Conservation (phyloP, 2,888 invertebrate genomes). For the Enoplolaimus lenunculus region DNA sequence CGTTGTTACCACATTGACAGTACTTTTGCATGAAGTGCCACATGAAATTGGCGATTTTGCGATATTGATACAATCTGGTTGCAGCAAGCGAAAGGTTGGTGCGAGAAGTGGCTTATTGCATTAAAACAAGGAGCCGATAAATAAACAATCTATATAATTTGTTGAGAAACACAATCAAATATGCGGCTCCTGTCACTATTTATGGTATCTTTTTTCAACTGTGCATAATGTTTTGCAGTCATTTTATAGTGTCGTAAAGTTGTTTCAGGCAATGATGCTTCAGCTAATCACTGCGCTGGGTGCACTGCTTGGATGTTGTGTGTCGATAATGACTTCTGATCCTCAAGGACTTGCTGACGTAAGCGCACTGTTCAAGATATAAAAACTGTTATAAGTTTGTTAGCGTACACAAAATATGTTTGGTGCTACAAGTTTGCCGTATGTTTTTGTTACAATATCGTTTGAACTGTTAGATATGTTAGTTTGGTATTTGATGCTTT, state of each 20-base stretch:
- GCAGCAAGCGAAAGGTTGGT: conserved; percentile 65
- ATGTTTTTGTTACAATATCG: too few relatives aligned
- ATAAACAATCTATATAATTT: too few relatives aligned
- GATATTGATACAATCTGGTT: conserved; percentile 90
- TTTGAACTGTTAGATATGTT: too few relatives aligned
- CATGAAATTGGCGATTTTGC: conserved; percentile 99
- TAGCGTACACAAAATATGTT: too few relatives aligned
- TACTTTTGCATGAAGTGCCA: conserved; percentile 91
- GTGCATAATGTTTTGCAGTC: too few relatives aligned
- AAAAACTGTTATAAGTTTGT: too few relatives aligned
- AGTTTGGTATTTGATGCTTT: too few relatives aligned
- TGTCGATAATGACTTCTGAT: conserved; percentile 34
- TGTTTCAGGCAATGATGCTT: conserved; percentile 65
- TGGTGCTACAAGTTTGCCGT: too few relatives aligned
- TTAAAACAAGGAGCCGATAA: background rate
- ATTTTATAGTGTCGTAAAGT: conserved; percentile 26
- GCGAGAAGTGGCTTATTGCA: background rate
- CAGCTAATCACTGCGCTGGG: conserved; percentile 87
- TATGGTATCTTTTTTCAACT: too few relatives aligned
- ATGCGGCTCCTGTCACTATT: too few relatives aligned
- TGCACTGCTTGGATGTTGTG: conserved; percentile 61
- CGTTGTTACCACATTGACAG: conserved; percentile 79
- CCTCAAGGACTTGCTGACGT: conserved; percentile 34
- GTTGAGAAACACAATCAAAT: too few relatives aligned
- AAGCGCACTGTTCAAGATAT: background rate